These are phyloP conservation scores for Drosophila murphyi DNA, from an alignment of 1,140 invertebrate genomes.

Conservation along the genomic window DNA sequence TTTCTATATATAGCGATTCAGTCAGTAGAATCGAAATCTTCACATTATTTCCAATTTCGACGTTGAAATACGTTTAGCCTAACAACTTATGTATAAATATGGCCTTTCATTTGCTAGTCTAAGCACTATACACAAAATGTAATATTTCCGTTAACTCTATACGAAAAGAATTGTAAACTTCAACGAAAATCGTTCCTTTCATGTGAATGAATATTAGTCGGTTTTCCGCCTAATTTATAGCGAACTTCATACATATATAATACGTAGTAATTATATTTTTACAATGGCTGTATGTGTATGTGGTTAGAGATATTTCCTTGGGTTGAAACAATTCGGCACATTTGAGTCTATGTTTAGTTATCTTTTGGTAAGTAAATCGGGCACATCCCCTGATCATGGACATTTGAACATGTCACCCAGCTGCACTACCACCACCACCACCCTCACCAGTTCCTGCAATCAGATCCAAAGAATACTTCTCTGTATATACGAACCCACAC, in stretches of 20 bases:
- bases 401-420: slow-evolving; percentile 31
- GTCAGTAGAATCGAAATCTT: no score
- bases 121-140: no score
- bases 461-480: slow-evolving; percentile 14
- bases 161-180: no score
- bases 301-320: slow-evolving; percentile 11
- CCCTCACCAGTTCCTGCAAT: slow-evolving; percentile 26
- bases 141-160: no score
- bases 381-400: slow-evolving; percentile 19
- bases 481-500: slow-evolving; percentile 8
- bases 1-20: no score
- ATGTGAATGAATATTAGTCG: no score
- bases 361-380: slow-evolving; percentile 38
- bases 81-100: no score
- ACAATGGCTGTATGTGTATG: slow-evolving; percentile 16
- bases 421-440: neutral
- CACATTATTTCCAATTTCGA: no score
- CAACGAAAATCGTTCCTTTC: no score
- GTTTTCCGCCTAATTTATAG: neutral
- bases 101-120: no score
- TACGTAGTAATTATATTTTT: slow-evolving; percentile 3
- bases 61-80: no score
- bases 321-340: slow-evolving; percentile 13
- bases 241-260: neutral
- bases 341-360: slow-evolving; percentile 6